Evolutionary conservation across 2,113 vertebrate species (phyloP).

Genomic region (Deroptyus accipitrinus): DNA sequence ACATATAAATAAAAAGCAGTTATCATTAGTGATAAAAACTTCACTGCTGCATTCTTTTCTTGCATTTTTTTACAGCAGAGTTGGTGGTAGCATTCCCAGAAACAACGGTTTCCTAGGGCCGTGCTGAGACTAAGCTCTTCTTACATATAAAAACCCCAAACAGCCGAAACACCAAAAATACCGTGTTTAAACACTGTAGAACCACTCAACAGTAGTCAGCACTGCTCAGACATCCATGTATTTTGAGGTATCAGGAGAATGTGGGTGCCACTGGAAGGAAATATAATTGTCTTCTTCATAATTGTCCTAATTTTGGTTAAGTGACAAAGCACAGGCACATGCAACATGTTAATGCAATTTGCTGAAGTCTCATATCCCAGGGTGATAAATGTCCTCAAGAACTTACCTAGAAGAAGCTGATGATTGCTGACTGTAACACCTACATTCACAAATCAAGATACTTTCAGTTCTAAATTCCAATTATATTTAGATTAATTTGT

Average conservation of each 20-base stretch:
- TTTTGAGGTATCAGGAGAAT: background rate
- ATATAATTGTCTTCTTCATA: background rate
- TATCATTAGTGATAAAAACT: background rate
- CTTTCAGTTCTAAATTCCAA: background rate
- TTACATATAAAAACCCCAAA: background rate
- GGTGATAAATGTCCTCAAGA: background rate
- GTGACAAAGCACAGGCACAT: background rate
- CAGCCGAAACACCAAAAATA: background rate
- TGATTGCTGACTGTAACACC: background rate
- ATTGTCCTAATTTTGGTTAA: background rate
- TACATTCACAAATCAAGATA: background rate
- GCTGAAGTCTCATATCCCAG: background rate
- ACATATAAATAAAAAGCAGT: conserved; percentile 14
- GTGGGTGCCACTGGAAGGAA: background rate
- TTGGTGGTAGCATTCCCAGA: background rate
- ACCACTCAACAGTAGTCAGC: background rate
- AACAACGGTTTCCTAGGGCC: background rate
- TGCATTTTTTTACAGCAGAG: background rate
- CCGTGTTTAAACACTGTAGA: background rate
- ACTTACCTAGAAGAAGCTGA: background rate
- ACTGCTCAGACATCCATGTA: background rate
- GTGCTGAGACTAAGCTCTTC: background rate
- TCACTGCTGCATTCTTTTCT: background rate
- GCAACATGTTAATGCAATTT: background rate
- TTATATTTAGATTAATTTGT: background rate